These are phyloP conservation scores for Cydia amplana DNA, from an alignment of 1,140 invertebrate species.

Conservation along the genomic window DNA sequence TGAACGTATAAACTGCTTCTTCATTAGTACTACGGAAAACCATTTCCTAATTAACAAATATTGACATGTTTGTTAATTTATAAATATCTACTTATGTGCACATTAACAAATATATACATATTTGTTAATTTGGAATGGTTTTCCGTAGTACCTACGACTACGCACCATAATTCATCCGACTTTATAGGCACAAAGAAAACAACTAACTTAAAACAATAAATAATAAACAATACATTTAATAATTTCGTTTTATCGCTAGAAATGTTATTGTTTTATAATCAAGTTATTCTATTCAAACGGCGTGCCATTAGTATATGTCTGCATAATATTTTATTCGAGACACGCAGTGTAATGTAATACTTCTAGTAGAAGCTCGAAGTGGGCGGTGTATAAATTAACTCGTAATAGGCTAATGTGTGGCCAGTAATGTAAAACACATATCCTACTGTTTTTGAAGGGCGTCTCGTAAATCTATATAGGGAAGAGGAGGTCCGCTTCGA, in stretches of 20 bases:
- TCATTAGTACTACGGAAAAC: too few relatives aligned
- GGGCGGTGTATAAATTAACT: constrained; percentile 63
- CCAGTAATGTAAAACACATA: constrained; percentile 52
- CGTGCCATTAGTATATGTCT: constrained; percentile 37
- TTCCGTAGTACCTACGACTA: too few relatives aligned
- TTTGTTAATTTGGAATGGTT: too few relatives aligned
- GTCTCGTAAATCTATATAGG: constrained; percentile 54
- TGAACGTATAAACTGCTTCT: too few relatives aligned
- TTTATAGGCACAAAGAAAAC: too few relatives aligned
- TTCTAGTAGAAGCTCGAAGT: constrained; percentile 46
- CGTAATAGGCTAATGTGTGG: constrained; percentile 60
- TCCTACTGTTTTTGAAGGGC: constrained; percentile 55
- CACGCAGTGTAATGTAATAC: constrained; percentile 51
- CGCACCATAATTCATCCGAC: too few relatives aligned
- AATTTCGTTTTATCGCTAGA: neutral
- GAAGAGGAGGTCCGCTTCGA: constrained; percentile 49
- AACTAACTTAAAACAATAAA: too few relatives aligned
- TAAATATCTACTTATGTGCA: too few relatives aligned
- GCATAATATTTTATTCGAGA: constrained; percentile 42
- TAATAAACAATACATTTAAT: neutral
- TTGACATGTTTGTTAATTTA: too few relatives aligned
- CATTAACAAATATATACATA: too few relatives aligned
- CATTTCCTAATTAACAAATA: too few relatives aligned
- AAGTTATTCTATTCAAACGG: constrained; percentile 37
- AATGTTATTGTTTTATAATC: constrained; percentile 46